Evolutionary conservation across 2,888 invertebrate species (phyloP).

Genomic region (Hydroisotoma schaefferi): DNA sequence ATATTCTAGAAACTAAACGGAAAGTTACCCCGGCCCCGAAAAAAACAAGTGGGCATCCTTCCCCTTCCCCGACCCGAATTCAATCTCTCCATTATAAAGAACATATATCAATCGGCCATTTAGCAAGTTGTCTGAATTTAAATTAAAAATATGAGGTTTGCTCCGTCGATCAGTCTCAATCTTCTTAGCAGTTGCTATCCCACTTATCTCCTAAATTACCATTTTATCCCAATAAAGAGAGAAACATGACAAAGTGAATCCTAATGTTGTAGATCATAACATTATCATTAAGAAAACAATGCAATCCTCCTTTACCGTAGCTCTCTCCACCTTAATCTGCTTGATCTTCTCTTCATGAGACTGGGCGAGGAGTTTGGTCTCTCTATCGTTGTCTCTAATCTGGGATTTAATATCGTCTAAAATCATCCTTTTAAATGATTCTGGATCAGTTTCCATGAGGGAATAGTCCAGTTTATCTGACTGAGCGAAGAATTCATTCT

Average conservation of each 20-base stretch:
- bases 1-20: neutral
- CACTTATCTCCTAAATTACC: too few relatives aligned
- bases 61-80: slow-evolving; percentile 53
- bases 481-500: slow-evolving; percentile 10
- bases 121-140: slow-evolving; percentile 59
- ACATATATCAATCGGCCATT: slow-evolving; percentile 57
- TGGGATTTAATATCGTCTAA: slow-evolving; percentile 53
- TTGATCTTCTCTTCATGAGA: slow-evolving; percentile 53
- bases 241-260: too few relatives aligned
- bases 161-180: slow-evolving; percentile 52
- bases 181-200: slow-evolving; percentile 18
- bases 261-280: neutral
- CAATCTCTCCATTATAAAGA: slow-evolving; percentile 53
- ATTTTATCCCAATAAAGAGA: too few relatives aligned
- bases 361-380: slow-evolving; percentile 57
- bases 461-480: neutral
- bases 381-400: slow-evolving; percentile 55
- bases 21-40: slow-evolving; percentile 4
- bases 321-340: slow-evolving; percentile 47
- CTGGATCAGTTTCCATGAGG: slow-evolving; percentile 26
- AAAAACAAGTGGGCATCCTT: slow-evolving; percentile 46
- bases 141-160: slow-evolving; percentile 57
- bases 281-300: neutral
- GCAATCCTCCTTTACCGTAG: neutral
- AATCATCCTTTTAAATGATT: slow-evolving; percentile 51